Percentiles rank a stretch among this genome's conserved stretches.
Evolutionary conservation across 2,888 invertebrate genomes (phyloP).

Genomic region (Melanostoma scalare): DNA sequence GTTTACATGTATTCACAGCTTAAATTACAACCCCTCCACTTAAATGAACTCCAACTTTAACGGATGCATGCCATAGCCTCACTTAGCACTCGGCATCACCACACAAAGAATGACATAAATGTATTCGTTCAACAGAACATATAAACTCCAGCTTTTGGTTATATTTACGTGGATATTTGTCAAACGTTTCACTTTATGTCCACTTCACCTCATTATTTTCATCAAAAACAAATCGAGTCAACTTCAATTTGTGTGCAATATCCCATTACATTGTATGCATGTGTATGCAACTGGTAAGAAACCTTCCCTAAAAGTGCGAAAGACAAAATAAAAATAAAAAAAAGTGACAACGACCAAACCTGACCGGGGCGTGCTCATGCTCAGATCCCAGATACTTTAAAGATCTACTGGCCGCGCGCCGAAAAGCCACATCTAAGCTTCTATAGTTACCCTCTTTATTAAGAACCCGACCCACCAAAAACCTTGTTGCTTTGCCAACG

Average conservation of each 20-base stretch:
- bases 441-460: constrained; percentile 34
- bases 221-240: constrained; percentile 61
- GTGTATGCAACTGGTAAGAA: neutral
- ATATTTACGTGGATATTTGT: constrained; percentile 54
- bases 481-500: constrained; percentile 1
- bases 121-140: constrained; percentile 6
- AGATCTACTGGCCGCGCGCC: constrained; percentile 15
- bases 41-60: no score
- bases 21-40: no score
- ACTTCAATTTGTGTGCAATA: constrained; percentile 46
- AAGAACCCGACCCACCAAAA: constrained; percentile 20
- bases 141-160: constrained; percentile 30
- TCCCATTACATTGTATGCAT: constrained; percentile 20
- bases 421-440: constrained; percentile 30
- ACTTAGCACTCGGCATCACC: constrained; percentile 4
- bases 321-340: constrained; percentile 13
- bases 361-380: constrained; percentile 9
- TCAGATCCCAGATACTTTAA: constrained; percentile 27
- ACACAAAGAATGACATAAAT: constrained; percentile 11
- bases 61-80: no score
- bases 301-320: constrained; percentile 16
- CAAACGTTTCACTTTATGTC: constrained; percentile 52
- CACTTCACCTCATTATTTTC: constrained; percentile 38
- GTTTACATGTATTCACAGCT: no score
- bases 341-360: neutral